Evolutionary conservation across 2,888 invertebrate species (phyloP), one percentile per base, ranked within the genome.

Genomic region (Melinaea menophilus): DNA sequence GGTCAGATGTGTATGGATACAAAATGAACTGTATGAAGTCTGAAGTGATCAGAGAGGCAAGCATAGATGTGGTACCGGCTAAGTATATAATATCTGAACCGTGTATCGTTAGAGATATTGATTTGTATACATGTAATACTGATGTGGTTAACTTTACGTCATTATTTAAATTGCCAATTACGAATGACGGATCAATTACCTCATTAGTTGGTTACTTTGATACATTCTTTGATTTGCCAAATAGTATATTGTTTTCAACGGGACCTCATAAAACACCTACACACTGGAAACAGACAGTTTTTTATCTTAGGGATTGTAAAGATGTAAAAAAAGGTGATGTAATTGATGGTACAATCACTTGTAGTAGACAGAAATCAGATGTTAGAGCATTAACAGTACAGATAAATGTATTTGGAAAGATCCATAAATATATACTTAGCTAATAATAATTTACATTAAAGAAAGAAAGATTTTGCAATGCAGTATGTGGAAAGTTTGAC

Each of bases 281-380:
- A 0, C 98, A 98, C 90, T 98, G 98, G 98, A 97, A 98, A 79
- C 98, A 98, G 83, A 97, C 97, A 0, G 92, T 97, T 1, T 97
- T 98, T 82, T 95, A 96, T 76, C 90, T 98, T 12, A 94, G 93
- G 68, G 92, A 95, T 71, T 94, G 95, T 45, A 92, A 95, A 56
- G 81, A 92, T 57, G 93, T 97, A 0, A 93, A 93, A 69, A 86
- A 93, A 84, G 96, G 95, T 82, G 92, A 92, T 66, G 59, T 88
- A 4, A 79, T 93, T 45, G 78, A 87, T 59, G 97, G 97, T 13
- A 93, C 92, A 69, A 90, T 98, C n/a, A 91, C 91, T 55, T 97
- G 96, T 75, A 92, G 89, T 67, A 93, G 97, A 73, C 94, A 95
- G 74, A 91, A 92, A 68, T 94, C 94, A 71, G 95, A 96, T 85